Base-by-base conservation (phyloP, 1,140 invertebrate species). In the Sweltsa coloradensis region DNA sequence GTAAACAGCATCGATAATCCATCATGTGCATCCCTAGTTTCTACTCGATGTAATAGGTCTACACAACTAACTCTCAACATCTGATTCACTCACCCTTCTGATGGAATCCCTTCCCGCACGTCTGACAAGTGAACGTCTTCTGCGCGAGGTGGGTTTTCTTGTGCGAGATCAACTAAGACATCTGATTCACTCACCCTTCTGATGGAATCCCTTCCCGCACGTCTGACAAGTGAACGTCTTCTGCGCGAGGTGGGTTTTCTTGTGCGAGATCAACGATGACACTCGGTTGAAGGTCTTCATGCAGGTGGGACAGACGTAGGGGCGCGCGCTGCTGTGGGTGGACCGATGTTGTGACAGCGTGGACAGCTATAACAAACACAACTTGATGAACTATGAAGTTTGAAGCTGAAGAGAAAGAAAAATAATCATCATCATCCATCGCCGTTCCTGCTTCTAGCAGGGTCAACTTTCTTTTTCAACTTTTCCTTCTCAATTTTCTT, bases 311-410 rank as follows among this genome's bases (percentile, higher is more conserved):
- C 69, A 71, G 26, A 53, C 54, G 48, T 58, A 68, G 0, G 65
- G 67, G 47, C 66, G 63, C 47, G 68, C 62, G 24, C 76, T 71
- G 18, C 79, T 81, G 55, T 84, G 80, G 58, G 82, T 84, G n/a
- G 80, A 78, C 40, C 74, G 71, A 57, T 83, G 81, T 55, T 83
- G 81, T 50, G 76, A 80, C 29, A 85, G 61, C 2, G 81, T 85
- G 27, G 78, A 81, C 54, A 83, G 59, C 55, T 56, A 29, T 2
- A 34, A 42, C 4, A 11, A 47, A 13, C 9, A 37, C 13, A 23
- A 21, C 22, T 27, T 21, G 3, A 24, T 16, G 7, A 37, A 16
- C 36, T 22, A 37, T 16, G 7, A 31, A 16, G 11, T 37, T 37
- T 37, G 36, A n/a, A n/a, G n/a, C n/a, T n/a, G n/a, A n/a, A n/a